Evolutionary conservation across 2,797 vertebrate species (phyloP), one percentile per base, ranked within the genome.

Genomic region (Champsocephalus gunnari): DNA sequence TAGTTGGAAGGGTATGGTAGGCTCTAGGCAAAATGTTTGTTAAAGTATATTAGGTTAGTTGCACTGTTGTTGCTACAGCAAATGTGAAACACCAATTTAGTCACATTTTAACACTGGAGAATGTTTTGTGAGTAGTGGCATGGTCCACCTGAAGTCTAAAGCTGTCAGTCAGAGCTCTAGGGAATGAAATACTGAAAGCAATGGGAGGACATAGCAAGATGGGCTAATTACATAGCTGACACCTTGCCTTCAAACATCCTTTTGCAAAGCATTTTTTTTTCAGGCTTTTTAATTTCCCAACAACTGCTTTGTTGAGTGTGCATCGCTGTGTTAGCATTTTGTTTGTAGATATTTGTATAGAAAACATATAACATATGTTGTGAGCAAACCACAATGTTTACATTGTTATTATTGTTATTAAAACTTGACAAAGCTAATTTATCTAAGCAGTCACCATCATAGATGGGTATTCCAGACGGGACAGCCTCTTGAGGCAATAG

Each of bases 81-180:
- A 84, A 80, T 71, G 63, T 43, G 75, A 83, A 86, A 83, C 59
- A 28, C 71, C 87, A 91, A 91, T 92, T 92, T 92, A 93, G 79
- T 70, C 16, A 14, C 12, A 17, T 85, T 81, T 86, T 69, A 69
- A 75, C 24, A 28, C 63, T 32, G n/a, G 61, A 70, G 41, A 62
- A 66, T 63, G 19, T 0, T 24, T 48, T 66, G 89, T 44, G n/a
- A 60, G 58, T 59, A 49, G 74, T 61, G 61, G 66, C 54, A 53
- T 49, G 66, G 50, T 21, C 61, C 62, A 59, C n/a, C n/a, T 32
- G 60, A 55, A 80, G 81, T 71, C 68, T 78, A 76, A 84, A 86
- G 68, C 82, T 88, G 90, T 87, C 90, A 77, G 64, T 87, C 82
- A 80, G 65, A 77, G 48, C 80, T 54, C 75, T 57, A 50, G 84